Percentiles rank a stretch among this genome's conserved stretches.
Evolutionary conservation across 2,113 vertebrate species (phyloP).

Genomic region (Apeltes quadracus): DNA sequence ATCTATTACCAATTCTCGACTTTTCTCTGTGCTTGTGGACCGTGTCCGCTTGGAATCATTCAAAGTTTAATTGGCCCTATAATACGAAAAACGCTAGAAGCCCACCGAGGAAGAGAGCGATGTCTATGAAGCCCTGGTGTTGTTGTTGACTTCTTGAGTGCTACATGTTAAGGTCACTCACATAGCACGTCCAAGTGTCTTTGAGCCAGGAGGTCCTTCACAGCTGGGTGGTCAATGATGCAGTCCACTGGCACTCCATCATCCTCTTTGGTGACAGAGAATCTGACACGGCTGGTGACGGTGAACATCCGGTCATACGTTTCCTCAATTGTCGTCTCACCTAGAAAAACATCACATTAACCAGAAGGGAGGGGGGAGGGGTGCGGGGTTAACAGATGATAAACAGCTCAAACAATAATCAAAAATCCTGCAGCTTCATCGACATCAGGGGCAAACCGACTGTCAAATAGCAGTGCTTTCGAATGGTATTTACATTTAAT

Average conservation of each 20-base stretch:
- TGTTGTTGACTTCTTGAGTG: not conserved
- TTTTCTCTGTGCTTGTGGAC: not conserved
- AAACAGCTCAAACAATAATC: constrained; percentile 33
- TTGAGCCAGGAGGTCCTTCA: constrained; percentile 93
- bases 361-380: not conserved
- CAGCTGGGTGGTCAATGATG: constrained; percentile 94
- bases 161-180: constrained; percentile 80
- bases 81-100: no score
- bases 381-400: constrained; percentile 23
- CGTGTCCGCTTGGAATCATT: no score
- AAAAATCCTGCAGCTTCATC: constrained; percentile 18
- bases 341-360: constrained; percentile 67
- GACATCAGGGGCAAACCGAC: constrained; percentile 52
- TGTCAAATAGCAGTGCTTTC: constrained; percentile 57
- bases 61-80: not conserved
- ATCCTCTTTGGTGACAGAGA: constrained; percentile 92
- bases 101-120: not conserved
- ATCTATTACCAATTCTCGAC: not conserved
- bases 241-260: constrained; percentile 93
- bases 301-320: constrained; percentile 93
- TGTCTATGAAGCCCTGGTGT: constrained; percentile 1
- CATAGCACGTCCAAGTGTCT: constrained; percentile 95
- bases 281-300: constrained; percentile 89
- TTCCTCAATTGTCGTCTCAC: constrained; percentile 90
- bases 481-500: constrained; percentile 68